Evolutionary conservation across 2,888 invertebrate species (phyloP), one percentile per base, ranked within the genome.

Genomic region (Parnassius orleans): DNA sequence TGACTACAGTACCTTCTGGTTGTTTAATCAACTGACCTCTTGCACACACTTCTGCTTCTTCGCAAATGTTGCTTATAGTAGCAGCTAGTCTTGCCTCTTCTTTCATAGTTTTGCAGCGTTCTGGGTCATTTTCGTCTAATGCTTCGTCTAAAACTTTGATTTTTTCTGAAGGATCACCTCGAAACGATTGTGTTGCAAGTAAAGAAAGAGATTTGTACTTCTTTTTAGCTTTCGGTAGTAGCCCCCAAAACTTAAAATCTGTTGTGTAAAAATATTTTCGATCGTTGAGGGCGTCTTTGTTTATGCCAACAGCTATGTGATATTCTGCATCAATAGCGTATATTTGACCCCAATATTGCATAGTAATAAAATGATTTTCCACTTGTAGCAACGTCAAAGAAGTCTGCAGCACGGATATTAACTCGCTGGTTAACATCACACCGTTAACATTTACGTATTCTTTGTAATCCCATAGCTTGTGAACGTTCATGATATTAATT

Each of bases 341-440:
- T 58, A 98, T 94, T 77, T 95, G 94, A 0, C 98, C 98, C 97
- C 97, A 97, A 76, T 97, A 96, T 77, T 95, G 97, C 59, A 96
- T 93, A 77, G 94, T 93, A 14, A 92, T 85, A 81, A 97, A 97
- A 80, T 97, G 96, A 83, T 97, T 97, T 79, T 98, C 97, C 68
- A 94, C 94, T 84, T 97, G 95, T 48, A 98, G 88, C 61, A 96
- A 86, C 0, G 95, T 92, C 5, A 98, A 85, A 0, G 97, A 96
- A 78, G 96, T 96, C 77, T 96, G 94, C 12, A 97, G 86, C 61
- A 95, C 72, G 1, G 94, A 90, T 65, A 95, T 93, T 73, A 95
- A 94, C 86, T 98, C 97, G 3, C 93, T 93, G 54, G 94, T 94
- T 41, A 97, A 81, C 78, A 95, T 93, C 69, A 95, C 86, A 10